phyloP scores from a whole-genome alignment of 2,113 vertebrate genomes.

The Nannobrachium achirus region DNA sequence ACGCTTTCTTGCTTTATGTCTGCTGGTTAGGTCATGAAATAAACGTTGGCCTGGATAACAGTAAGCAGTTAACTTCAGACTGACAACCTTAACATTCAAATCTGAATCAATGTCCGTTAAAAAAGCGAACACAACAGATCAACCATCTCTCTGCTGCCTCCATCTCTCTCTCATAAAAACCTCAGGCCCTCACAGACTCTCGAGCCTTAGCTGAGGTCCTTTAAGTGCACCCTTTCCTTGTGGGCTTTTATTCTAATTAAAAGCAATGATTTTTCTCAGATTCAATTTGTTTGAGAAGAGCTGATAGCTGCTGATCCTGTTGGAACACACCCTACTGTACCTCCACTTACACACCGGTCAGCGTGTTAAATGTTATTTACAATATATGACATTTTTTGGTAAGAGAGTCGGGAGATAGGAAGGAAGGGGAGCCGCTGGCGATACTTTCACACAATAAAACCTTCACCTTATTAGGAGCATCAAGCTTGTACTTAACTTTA shows the following conservation, averaged over 20 bases:
- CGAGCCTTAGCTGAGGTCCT: slow-evolving; percentile 46
- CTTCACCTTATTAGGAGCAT: neutral
- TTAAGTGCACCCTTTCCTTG: slow-evolving; percentile 64
- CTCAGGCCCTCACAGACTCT: slow-evolving; percentile 45
- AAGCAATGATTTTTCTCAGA: slow-evolving; percentile 84
- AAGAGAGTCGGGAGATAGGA: neutral
- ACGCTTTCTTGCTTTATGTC: neutral
- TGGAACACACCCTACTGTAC: slow-evolving; percentile 64
- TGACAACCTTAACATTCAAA: slow-evolving; percentile 52
- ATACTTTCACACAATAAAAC: neutral
- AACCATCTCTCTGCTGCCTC: slow-evolving; percentile 33
- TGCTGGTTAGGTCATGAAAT: slow-evolving; percentile 24
- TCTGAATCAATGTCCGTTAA: slow-evolving; percentile 56
- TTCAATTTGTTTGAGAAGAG: slow-evolving; percentile 76
- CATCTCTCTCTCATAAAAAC: slow-evolving; percentile 68
- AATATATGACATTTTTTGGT: slow-evolving; percentile 27
- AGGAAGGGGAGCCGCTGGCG: slow-evolving; percentile 1
- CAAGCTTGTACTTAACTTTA: neutral
- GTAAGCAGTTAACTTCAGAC: slow-evolving; percentile 31
- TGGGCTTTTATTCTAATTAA: slow-evolving; percentile 91
- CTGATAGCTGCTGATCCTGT: slow-evolving; percentile 77
- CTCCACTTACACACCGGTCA: slow-evolving; percentile 56
- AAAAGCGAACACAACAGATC: slow-evolving; percentile 55
- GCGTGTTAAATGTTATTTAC: slow-evolving; percentile 40
- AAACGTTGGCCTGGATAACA: slow-evolving; percentile 24